phyloP scores from a whole-genome alignment of 1,140 invertebrate species.

The Drosophila littoralis region DNA sequence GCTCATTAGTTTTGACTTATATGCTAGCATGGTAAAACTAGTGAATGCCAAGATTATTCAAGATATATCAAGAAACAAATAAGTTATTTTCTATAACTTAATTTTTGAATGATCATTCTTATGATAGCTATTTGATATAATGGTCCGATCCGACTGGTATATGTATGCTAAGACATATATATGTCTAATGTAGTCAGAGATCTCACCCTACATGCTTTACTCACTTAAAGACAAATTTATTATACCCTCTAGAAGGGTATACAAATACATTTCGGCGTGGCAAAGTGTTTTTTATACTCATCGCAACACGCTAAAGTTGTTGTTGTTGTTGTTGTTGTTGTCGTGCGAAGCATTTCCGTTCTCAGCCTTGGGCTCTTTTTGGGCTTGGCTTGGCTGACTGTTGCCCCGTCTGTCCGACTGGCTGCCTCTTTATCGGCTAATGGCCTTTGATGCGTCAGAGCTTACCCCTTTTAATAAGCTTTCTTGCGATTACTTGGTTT shows the following conservation, averaged over 20 bases:
- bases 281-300: slow-evolving; percentile 22
- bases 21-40: too few relatives aligned
- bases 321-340: slow-evolving; percentile 34
- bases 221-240: too few relatives aligned
- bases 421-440: slow-evolving; percentile 66
- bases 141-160: too few relatives aligned
- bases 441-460: slow-evolving; percentile 78
- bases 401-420: slow-evolving; percentile 11
- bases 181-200: too few relatives aligned
- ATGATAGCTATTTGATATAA: too few relatives aligned
- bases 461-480: slow-evolving; percentile 74
- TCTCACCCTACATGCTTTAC: too few relatives aligned
- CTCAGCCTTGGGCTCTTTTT: slow-evolving; percentile 60
- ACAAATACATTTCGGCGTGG: slow-evolving; percentile 26
- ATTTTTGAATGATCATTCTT: too few relatives aligned
- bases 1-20: too few relatives aligned
- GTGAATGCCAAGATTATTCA: too few relatives aligned
- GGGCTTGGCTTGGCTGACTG: slow-evolving; percentile 59
- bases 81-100: neutral
- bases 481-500: slow-evolving; percentile 32
- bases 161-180: too few relatives aligned
- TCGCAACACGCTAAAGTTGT: slow-evolving; percentile 26
- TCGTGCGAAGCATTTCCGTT: slow-evolving; percentile 66
- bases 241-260: too few relatives aligned
- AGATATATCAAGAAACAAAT: neutral